Evolutionary conservation across 2,113 vertebrate genomes (phyloP).

Genomic region (Ceuthmochares aereus): DNA sequence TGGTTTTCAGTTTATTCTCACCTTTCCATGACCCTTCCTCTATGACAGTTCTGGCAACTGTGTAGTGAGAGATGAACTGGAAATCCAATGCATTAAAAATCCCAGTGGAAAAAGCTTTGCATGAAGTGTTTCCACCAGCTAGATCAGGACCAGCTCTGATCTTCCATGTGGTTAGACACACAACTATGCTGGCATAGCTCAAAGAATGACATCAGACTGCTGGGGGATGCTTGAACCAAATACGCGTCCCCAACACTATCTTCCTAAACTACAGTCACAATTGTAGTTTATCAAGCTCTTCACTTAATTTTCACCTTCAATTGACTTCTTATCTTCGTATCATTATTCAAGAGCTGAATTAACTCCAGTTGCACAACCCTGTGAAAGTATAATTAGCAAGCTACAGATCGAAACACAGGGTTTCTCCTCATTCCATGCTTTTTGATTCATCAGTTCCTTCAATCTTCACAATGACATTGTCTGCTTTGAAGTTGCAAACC

Average conservation of each 20-base stretch:
- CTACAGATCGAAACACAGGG: neutral
- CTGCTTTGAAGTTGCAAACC: neutral
- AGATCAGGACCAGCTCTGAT: neutral
- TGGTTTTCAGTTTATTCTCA: constrained; percentile 34
- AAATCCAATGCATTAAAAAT: neutral
- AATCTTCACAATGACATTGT: neutral
- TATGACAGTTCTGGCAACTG: neutral
- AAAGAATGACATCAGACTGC: neutral
- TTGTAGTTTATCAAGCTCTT: neutral
- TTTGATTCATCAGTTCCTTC: neutral
- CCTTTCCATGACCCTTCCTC: neutral
- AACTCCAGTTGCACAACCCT: neutral
- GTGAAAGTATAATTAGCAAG: neutral
- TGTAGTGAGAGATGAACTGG: neutral
- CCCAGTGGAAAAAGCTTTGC: neutral
- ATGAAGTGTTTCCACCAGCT: neutral
- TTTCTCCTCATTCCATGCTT: neutral
- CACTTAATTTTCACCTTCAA: neutral
- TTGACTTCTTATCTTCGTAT: neutral
- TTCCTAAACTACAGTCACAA: neutral
- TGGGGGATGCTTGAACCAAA: neutral
- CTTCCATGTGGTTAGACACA: neutral
- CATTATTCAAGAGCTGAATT: neutral
- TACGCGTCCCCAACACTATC: neutral
- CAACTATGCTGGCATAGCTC: neutral